Conservation (phyloP, 2,888 invertebrate species). For the Apamea sordens region DNA sequence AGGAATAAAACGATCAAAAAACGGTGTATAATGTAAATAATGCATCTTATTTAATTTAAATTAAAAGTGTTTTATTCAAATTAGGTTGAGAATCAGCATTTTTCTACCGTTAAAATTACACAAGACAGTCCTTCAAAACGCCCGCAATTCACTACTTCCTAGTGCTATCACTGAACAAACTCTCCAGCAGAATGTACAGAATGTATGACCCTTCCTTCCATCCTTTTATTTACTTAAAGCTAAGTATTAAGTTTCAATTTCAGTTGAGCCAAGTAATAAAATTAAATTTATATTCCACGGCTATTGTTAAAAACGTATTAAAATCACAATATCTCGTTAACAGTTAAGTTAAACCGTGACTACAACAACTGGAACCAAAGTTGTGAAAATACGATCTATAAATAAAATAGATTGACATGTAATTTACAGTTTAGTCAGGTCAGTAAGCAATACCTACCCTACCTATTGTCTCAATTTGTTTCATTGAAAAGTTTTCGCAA, state of each 20-base stretch:
- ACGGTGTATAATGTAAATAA: too few species aligned
- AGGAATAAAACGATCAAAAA: too few species aligned
- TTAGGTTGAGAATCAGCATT: too few species aligned
- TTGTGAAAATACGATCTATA: slow-evolving; percentile 20
- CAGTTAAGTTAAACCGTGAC: slow-evolving; percentile 11
- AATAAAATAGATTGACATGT: slow-evolving; percentile 21
- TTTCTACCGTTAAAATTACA: too few species aligned
- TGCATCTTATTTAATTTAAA: too few species aligned
- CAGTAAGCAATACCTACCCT: neutral
- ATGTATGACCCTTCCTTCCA: too few species aligned
- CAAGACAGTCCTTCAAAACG: too few species aligned
- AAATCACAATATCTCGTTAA: neutral
- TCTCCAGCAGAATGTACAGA: too few species aligned
- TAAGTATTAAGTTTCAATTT: neutral
- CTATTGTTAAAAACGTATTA: slow-evolving; percentile 5
- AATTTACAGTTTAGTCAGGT: slow-evolving; percentile 5
- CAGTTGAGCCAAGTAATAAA: neutral
- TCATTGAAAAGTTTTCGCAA: neutral
- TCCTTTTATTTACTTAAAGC: neutral
- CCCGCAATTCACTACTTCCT: too few species aligned
- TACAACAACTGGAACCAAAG: neutral
- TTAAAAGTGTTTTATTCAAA: too few species aligned
- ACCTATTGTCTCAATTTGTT: slow-evolving; percentile 5
- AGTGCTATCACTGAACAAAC: too few species aligned
- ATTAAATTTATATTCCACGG: slow-evolving; percentile 9